A percentile compares a stretch with the other conserved stretches of the same genome.
Evolutionary conservation across 2,797 vertebrate genomes (phyloP).

Genomic region (Syngnathus rostellatus): DNA sequence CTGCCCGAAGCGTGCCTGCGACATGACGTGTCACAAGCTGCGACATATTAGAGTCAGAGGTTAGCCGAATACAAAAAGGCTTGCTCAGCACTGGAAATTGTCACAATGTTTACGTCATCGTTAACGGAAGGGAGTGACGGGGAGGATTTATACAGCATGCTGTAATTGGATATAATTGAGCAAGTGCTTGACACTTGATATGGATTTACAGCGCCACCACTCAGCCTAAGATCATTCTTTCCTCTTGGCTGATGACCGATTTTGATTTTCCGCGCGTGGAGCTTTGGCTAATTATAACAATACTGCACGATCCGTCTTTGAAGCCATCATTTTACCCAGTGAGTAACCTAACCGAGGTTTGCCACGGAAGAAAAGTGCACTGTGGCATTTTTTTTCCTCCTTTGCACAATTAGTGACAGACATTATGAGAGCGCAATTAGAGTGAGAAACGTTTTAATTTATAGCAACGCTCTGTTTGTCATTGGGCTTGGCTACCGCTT

Average conservation of each 20-base stretch:
- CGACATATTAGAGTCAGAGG: not conserved
- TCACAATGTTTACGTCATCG: slow-evolving; percentile 11
- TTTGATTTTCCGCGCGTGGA: slow-evolving; percentile 28
- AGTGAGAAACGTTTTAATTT: slow-evolving; percentile 67
- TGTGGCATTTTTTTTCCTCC: slow-evolving; percentile 48
- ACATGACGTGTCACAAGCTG: slow-evolving; percentile 16
- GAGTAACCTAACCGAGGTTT: slow-evolving; percentile 34
- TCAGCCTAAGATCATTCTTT: slow-evolving; percentile 29
- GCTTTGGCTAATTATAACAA: slow-evolving; percentile 37
- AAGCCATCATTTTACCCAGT: slow-evolving; percentile 53
- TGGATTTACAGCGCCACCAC: slow-evolving; percentile 38
- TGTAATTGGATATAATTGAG: slow-evolving; percentile 41
- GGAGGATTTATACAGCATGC: slow-evolving; percentile 28
- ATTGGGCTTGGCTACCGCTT: slow-evolving; percentile 72
- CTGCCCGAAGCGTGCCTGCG: slow-evolving; percentile 53
- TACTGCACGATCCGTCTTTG: slow-evolving; percentile 31
- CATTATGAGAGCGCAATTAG: slow-evolving; percentile 69
- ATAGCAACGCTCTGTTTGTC: slow-evolving; percentile 70
- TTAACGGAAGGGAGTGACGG: slow-evolving; percentile 20
- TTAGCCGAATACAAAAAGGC: not conserved
- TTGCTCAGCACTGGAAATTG: slow-evolving; percentile 1
- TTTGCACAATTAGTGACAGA: slow-evolving; percentile 61
- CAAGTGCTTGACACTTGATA: slow-evolving; percentile 38
- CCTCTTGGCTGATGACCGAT: slow-evolving; percentile 33
- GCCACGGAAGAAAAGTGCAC: slow-evolving; percentile 54